Evolutionary conservation across 2,797 vertebrate species (phyloP), one percentile per base, ranked within the genome.

Genomic region (Setipinna tenuifilis): DNA sequence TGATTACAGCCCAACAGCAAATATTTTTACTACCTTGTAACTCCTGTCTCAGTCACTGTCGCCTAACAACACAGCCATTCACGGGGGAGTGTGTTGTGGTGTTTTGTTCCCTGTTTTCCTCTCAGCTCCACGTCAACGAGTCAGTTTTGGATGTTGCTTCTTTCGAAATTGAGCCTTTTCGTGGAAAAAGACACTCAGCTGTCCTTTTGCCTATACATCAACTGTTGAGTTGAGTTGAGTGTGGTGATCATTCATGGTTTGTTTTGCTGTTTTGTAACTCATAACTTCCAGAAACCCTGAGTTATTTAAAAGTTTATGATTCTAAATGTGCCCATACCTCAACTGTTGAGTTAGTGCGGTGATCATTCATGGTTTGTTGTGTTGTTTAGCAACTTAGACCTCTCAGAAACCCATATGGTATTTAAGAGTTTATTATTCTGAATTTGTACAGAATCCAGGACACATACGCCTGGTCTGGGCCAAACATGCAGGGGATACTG

Each of bases 21-120:
- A 91, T 87, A 82, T 82, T 90, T 93, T 93, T 92, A 94, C 90
- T 93, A 90, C 93, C 91, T 93, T 93, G 94, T 94, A 93, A 94
- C 91, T 93, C 91, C 89, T 83, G 91, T 89, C 91, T 93, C 89
- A 92, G 92, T 92, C 91, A 89, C 90, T 91, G 91, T 92, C 90
- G 89, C 92, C 90, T 93, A 88, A 93, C 91, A 92, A 92, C 92
- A 92, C 90, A 89, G 86, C 86, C 86, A 89, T 84, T 57, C 86
- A 85, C 86, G 82, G 25, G 82, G 85, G 85, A 84, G 54, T 35
- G 62, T 85, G 68, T 75, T 41, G 83, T 65, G 86, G 71, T 81
- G 28, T 75, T 75, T 35, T 35, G 3, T 75, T 75, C 31, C 23
- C 17, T 21, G 28, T 75, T 19, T 35, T 75, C 28, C 62, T 65